Conservation (phyloP, 2,113 vertebrate genomes). For the Anarrhichthys ocellatus region DNA sequence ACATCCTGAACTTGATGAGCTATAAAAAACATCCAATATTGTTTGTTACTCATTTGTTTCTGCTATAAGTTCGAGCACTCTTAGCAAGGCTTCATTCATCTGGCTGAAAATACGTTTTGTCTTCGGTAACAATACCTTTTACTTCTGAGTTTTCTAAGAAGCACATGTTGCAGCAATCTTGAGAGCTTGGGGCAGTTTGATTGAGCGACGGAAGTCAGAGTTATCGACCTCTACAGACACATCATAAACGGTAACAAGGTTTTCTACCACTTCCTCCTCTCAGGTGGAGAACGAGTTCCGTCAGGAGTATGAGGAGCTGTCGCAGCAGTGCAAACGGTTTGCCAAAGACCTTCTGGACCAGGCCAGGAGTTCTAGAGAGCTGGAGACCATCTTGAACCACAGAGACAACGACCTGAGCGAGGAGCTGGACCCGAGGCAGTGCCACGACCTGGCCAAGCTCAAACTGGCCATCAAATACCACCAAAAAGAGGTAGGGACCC, state of each 20-base stretch:
- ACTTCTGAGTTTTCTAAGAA: neutral
- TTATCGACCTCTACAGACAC: neutral
- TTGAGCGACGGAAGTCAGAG: neutral
- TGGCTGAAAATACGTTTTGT: neutral
- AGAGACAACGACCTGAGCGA: constrained; percentile 95
- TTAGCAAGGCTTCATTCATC: neutral
- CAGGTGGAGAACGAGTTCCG: constrained; percentile 98
- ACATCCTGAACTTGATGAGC: neutral
- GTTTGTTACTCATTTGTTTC: neutral
- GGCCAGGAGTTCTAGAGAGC: constrained; percentile 93
- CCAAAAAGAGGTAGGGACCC: constrained; percentile 94
- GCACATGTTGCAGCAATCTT: neutral
- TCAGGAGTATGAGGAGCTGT: constrained; percentile 98
- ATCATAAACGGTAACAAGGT: neutral
- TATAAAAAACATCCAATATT: neutral
- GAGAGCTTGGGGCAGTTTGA: neutral
- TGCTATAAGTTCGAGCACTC: neutral
- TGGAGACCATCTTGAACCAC: constrained; percentile 98
- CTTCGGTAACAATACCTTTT: neutral
- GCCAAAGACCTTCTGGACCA: constrained; percentile 98
- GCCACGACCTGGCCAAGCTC: constrained; percentile 95
- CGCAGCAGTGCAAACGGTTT: constrained; percentile 97
- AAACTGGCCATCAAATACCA: constrained; percentile 99
- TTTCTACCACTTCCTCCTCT: no score
- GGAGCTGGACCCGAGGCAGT: constrained; percentile 93